These are phyloP conservation scores for Papilio elwesi DNA, from an alignment of 2,888 invertebrate genomes.

Conservation along the genomic window DNA sequence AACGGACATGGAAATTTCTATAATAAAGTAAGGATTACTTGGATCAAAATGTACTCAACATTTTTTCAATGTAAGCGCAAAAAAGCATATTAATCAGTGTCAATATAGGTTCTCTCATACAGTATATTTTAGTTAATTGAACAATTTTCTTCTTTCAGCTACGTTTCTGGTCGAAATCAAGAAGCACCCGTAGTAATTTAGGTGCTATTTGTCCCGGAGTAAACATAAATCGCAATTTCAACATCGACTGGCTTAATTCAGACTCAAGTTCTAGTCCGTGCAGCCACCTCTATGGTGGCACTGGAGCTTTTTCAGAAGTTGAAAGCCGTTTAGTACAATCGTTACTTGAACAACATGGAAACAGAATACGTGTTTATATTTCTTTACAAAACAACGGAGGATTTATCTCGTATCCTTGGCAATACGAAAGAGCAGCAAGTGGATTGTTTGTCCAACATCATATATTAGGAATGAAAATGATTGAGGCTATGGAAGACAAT, in stretches of 20 bases:
- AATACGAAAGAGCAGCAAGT: constrained; percentile 79
- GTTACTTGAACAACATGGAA: constrained; percentile 77
- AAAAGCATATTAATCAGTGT: not conserved
- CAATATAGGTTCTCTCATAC: too few species aligned
- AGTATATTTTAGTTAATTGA: not conserved
- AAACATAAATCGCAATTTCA: constrained; percentile 91
- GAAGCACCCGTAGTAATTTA: constrained; percentile 69
- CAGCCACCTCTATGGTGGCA: constrained; percentile 86
- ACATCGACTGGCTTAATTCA: constrained; percentile 86
- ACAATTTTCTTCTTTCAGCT: constrained; percentile 68
- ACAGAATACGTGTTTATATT: constrained; percentile 85
- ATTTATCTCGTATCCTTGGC: constrained; percentile 88
- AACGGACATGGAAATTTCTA: too few species aligned
- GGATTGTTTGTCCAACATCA: constrained; percentile 68
- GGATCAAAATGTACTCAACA: too few species aligned
- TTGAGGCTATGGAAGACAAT: constrained; percentile 53
- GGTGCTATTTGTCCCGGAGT: constrained; percentile 85
- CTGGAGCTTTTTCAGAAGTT: constrained; percentile 85
- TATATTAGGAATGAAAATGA: constrained; percentile 62
- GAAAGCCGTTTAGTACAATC: constrained; percentile 85
- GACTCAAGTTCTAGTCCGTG: constrained; percentile 86
- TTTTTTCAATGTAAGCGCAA: not conserved
- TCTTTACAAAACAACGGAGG: constrained; percentile 90
- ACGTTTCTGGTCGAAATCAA: constrained; percentile 88
- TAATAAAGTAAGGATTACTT: too few species aligned